A percentile compares a stretch with the other conserved stretches of the same genome.
Conservation (phyloP, 2,888 invertebrate species). For the Hermaeophaga mercurialis region DNA sequence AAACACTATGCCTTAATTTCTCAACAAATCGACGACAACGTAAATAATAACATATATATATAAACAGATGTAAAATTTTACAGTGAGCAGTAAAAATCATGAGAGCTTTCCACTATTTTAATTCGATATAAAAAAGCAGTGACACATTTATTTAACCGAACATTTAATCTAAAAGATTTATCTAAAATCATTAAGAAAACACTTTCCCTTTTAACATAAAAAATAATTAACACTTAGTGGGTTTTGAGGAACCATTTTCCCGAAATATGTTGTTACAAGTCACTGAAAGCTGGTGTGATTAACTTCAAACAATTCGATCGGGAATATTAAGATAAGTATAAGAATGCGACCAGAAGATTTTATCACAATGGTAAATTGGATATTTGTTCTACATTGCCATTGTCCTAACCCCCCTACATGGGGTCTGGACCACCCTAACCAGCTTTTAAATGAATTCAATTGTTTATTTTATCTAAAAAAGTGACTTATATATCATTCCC, state of each 20-base stretch:
- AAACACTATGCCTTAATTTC: not conserved
- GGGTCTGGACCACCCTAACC: conserved; percentile 23
- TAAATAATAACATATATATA: not conserved
- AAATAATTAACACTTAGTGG: conserved; percentile 7
- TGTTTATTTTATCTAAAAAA: conserved; percentile 8
- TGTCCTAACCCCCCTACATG: conserved; percentile 14
- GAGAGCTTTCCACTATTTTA: too few species aligned
- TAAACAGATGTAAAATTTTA: too few species aligned
- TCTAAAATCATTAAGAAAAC: not conserved
- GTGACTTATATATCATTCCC: conserved; percentile 4
- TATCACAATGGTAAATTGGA: conserved; percentile 20
- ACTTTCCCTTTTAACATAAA: conserved; percentile 1
- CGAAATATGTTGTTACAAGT: not conserved
- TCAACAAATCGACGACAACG: not conserved
- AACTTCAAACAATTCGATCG: conserved; percentile 17
- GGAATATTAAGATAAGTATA: conserved; percentile 15
- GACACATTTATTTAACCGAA: not conserved
- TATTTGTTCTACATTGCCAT: conserved; percentile 17
- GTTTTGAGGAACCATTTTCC: not conserved
- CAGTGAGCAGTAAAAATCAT: too few species aligned
- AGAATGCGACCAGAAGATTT: conserved; percentile 20
- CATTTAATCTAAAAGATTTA: not conserved
- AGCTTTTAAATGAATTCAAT: not conserved
- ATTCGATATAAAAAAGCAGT: too few species aligned
- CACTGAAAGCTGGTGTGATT: not conserved